Evolutionary conservation across 2,888 invertebrate species (phyloP), one percentile per base, ranked within the genome.

Genomic region (Cyaniris semiargus): DNA sequence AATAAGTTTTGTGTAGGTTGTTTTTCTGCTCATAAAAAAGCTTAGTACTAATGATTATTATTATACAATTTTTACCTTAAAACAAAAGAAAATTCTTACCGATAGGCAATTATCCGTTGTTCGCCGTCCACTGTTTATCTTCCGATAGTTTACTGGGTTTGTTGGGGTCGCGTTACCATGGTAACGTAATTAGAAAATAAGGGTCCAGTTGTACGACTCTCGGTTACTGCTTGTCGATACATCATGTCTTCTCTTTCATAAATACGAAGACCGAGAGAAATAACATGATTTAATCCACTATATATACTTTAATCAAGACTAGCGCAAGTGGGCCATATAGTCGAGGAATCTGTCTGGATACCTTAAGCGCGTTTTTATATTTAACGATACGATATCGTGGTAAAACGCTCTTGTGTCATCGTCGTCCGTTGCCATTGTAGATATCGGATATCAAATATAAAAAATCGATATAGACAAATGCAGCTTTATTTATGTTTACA

Each of bases 151-250:
- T 31, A 66, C 66, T 27, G 15, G 27, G 66, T 66, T 75, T 78
- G 79, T 79, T 79, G 78, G 78, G 79, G 38, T 8, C 23, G 13
- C 27, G 79, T 79, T 78, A 21, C 75, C 23, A 79, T 77, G 27
- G 78, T 21, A 53, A 78, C 79, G 66, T 58, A 72, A 31, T 53
- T 56, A 23, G 48, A 34, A 23, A 23, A 23, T 60, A 23, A 10
- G 15, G 53, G 18, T 18, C 53, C 15, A 53, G 4, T 18, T 53
- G 15, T 5, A 53, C 53, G 15, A 53, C 15, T 18, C 15, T 31
- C 15, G 66, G 21, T 66, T 23, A 27, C 1, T 6, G 58, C 8
- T 58, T 1, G 21, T 21, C 27, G 15, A 5, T 15, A 66, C 15
- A 66, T 15, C 27, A 66, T 5, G 27, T 18, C 18, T 15, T 27